Evolutionary conservation across 2,888 invertebrate genomes (phyloP).

Genomic region (Ophion costatus): DNA sequence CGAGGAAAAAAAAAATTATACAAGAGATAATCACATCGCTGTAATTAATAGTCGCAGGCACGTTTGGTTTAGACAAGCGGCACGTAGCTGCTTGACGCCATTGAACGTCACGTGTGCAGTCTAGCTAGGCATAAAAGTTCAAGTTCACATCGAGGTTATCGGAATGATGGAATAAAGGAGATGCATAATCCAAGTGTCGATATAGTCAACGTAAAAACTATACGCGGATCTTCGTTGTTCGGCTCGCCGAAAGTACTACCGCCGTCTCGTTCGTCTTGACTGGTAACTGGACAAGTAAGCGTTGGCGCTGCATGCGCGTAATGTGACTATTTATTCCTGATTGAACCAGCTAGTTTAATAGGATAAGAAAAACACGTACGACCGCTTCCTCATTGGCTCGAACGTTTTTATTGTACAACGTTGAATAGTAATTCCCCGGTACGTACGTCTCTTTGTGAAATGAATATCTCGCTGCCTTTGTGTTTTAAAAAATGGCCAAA

Average conservation of each 20-base stretch:
- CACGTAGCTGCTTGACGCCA: slow-evolving; percentile 6
- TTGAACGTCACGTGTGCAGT: slow-evolving; percentile 4
- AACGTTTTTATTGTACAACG: slow-evolving; percentile 29
- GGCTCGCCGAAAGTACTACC: background rate
- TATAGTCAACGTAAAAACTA: background rate
- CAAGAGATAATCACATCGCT: background rate
- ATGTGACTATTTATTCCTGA: slow-evolving; percentile 20
- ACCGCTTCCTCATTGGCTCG: slow-evolving; percentile 40
- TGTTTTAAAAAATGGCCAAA: too few species aligned
- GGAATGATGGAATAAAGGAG: background rate
- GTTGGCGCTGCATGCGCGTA: background rate
- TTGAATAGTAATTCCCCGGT: slow-evolving; percentile 15
- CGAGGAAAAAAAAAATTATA: background rate
- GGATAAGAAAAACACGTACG: slow-evolving; percentile 25
- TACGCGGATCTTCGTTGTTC: background rate
- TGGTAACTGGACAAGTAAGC: background rate
- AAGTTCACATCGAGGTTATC: slow-evolving; percentile 37
- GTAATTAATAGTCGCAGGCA: background rate
- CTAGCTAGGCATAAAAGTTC: slow-evolving; percentile 15
- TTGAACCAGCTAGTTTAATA: slow-evolving; percentile 19
- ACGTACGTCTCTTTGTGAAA: slow-evolving; percentile 5
- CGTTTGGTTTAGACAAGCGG: background rate
- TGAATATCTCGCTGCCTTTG: background rate
- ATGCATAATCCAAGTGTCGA: background rate
- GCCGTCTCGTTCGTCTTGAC: background rate